phyloP scores from a whole-genome alignment of 2,797 vertebrate species.

The Hybognathus amarus region DNA sequence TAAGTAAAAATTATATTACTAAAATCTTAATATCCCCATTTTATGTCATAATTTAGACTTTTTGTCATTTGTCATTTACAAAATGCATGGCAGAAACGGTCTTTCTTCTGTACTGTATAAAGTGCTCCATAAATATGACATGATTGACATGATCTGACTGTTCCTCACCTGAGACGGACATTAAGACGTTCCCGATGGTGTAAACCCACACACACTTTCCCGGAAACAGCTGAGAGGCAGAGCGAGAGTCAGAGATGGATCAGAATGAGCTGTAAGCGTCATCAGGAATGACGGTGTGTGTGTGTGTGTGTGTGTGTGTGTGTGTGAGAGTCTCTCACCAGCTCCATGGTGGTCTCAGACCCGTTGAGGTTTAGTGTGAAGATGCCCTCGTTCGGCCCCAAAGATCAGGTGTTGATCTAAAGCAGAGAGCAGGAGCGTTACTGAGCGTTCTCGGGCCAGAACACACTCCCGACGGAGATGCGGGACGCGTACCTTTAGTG shows the following conservation, averaged over 20 bases:
- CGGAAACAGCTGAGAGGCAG: conserved; percentile 80
- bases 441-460: background rate
- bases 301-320: too few species aligned
- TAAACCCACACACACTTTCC: conserved; percentile 89
- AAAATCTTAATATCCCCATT: too few species aligned
- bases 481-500: conserved; percentile 77
- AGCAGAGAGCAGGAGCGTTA: background rate
- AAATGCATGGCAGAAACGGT: background rate
- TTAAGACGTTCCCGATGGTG: conserved; percentile 84
- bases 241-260: background rate
- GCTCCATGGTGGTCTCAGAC: conserved; percentile 85
- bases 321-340: conserved; percentile 73
- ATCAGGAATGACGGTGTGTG: background rate
- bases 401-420: conserved; percentile 87
- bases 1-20: too few species aligned
- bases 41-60: background rate
- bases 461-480: background rate
- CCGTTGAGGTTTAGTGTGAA: conserved; percentile 87
- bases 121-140: background rate
- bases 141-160: background rate
- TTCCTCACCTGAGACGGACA: conserved; percentile 88
- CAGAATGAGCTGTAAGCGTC: too few species aligned
- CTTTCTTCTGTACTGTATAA: background rate
- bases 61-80: background rate
- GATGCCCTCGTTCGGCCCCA: conserved; percentile 88